Evolutionary conservation across 2,888 invertebrate species (phyloP), one percentile per base, ranked within the genome.

Genomic region (Amblyjoppa fuscipennis): DNA sequence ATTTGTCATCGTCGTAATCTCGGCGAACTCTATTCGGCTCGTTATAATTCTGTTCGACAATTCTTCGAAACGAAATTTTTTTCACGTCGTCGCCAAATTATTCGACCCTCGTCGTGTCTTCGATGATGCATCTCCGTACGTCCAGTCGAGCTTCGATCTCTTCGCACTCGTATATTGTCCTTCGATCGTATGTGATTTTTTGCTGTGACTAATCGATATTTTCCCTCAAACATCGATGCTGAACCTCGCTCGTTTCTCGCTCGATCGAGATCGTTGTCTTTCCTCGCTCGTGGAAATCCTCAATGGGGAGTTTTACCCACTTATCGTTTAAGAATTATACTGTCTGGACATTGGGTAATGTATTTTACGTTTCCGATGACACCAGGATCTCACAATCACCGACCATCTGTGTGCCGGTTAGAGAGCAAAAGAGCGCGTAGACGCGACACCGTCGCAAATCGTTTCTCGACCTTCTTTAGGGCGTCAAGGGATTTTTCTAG

Each of bases 281-380:
- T 38, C 28, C 28, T 77, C 64, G 73, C 45, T 28, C 59, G 25
- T 25, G 59, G 71, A 66, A 64, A 45, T 51, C 66, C n/a, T 51
- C 20, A 38, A n/a, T 16, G 51, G 45, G 16, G 49, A 49, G 38
- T 45, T 85, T 66, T 53, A 28, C 16, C 59, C 13, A 7, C 73
- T 75, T 86, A 82, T 85, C 81, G 78, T 85, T 86, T 80, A 41
- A 64, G 7, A 51, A 13, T 3, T 76, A 64, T 61, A 64, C 20
- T 11, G 25, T 25, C 41, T 73, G 31, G 85, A 84, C 45, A 69
- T 77, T 88, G 66, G 89, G 90, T 90, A 90, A 90, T 76, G 91
- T 90, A 91, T 91, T 79, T 86, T 84, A 84, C 71, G 73, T 85
- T 83, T 86, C 73, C 79, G 61, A 84, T 66, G 85, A 79, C 81